Base-by-base conservation (phyloP, 2,797 vertebrate genomes). In the Gallinago stenura region DNA sequence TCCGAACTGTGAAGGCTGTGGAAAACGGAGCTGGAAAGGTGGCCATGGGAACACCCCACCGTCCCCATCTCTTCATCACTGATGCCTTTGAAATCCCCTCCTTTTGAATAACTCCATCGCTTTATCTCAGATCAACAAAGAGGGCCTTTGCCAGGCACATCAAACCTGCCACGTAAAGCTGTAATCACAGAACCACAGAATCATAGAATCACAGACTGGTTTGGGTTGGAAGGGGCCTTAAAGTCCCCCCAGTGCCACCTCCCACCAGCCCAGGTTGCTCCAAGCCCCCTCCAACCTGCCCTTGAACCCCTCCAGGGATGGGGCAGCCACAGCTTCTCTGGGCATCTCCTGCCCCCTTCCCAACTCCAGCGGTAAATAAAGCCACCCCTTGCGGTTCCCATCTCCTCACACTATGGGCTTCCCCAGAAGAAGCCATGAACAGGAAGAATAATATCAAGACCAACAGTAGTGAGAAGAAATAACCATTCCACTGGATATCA, bases 321-420 rank as follows among this genome's bases (percentile, higher is more conserved):
- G 58, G 58, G 58, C 58, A 60, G 58, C 24, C 58, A 60, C 58
- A 60, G 58, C 58, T 60, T 12, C 58, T 60, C 58, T 26, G 58
- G 58, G 58, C 35, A 10, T 12, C 28, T 14, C 57, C 35, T 31
- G 31, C 75, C 19, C 57, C 11, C 1, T 2, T 41, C 20, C 82
- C 48, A 64, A 4, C 16, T 21, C 37, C 53, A 37, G 28, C 12
- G 1, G 1, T 11, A 26, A 30, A 0, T 1, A 39, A 10, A 43
- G 50, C 24, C 33, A 73, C 7, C 25, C 20, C 39, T 15, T 0
- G 0, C 7, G 17, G 33, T 2, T 2, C 2, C 1, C 62, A 7
- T 4, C 75, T 37, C 45, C 73, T 39, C 33, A 5, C 7, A 0
- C 35, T 6, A 5, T 2, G 7, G 58, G 4, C 5, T 64, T 31